Percentiles rank a stretch among this genome's conserved stretches.
These are phyloP conservation scores for Globodera ellingtonae DNA, from an alignment of 1,140 invertebrate species.

Conservation along the genomic window DNA sequence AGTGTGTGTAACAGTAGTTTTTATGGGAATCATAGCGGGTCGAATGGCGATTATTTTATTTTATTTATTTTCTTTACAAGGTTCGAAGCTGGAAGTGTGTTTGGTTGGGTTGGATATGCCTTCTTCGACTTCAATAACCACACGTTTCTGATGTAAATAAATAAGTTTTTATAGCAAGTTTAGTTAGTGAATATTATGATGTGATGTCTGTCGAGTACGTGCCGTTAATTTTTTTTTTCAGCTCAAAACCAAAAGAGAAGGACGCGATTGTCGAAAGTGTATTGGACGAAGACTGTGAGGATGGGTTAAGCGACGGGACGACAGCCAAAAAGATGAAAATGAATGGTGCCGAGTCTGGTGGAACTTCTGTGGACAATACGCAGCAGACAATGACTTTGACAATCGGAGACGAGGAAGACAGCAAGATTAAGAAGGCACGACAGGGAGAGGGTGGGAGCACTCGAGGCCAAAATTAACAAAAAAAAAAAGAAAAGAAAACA, in stretches of 20 bases:
- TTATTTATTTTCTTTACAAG: conserved; percentile 33
- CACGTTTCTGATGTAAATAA: conserved; percentile 80
- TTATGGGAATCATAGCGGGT: too few species aligned
- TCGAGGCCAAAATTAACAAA: too few species aligned
- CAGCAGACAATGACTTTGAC: conserved; percentile 36
- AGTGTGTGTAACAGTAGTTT: too few species aligned
- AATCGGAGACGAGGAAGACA: conserved; percentile 48
- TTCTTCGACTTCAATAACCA: conserved; percentile 85
- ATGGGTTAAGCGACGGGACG: not conserved
- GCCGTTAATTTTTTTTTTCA: conserved; percentile 32
- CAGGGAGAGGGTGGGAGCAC: too few species aligned
- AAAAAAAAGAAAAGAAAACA: conserved; percentile 4
- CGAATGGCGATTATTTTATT: too few species aligned
- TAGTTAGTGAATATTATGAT: too few species aligned
- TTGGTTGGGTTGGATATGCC: conserved; percentile 87
- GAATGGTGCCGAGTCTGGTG: not conserved
- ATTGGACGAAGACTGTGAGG: conserved; percentile 43
- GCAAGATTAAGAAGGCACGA: conserved; percentile 45
- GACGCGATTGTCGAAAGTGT: conserved; percentile 11
- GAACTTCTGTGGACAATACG: not conserved
- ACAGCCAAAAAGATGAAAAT: conserved; percentile 22
- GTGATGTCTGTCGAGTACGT: too few species aligned
- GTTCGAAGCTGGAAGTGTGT: conserved; percentile 78
- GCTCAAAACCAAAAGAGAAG: conserved; percentile 46
- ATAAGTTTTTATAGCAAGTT: too few species aligned